Conservation (phyloP, 2,797 vertebrate species). For the Myotis planiceps region DNA sequence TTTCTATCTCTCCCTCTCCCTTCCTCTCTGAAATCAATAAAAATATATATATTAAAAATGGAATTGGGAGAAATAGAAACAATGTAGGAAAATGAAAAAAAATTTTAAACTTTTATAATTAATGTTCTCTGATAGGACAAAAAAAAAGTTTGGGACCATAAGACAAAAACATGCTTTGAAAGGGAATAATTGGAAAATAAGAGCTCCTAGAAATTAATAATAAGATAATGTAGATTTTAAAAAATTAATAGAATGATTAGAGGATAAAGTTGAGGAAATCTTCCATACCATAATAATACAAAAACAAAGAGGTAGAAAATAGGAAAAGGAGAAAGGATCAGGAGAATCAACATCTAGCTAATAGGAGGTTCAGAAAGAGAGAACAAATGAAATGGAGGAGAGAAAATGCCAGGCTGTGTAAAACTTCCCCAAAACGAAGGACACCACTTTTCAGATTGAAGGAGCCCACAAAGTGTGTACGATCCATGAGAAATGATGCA, state of each 20-base stretch:
- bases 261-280: neutral
- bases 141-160: neutral
- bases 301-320: neutral
- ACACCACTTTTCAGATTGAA: neutral
- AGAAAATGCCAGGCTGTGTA: neutral
- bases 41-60: no score
- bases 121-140: neutral
- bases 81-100: neutral
- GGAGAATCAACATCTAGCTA: neutral
- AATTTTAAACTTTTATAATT: neutral
- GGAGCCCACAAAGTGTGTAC: neutral
- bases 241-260: neutral
- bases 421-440: neutral
- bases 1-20: no score
- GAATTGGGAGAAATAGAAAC: slow-evolving; percentile 1
- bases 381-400: neutral
- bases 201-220: neutral
- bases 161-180: slow-evolving; percentile 27
- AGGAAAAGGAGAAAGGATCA: neutral
- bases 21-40: no score
- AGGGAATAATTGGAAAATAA: neutral
- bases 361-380: neutral
- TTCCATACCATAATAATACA: neutral
- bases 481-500: neutral
- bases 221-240: neutral